phyloP scores from a whole-genome alignment of 2,113 vertebrate species.

The Rhynchomys soricoides region DNA sequence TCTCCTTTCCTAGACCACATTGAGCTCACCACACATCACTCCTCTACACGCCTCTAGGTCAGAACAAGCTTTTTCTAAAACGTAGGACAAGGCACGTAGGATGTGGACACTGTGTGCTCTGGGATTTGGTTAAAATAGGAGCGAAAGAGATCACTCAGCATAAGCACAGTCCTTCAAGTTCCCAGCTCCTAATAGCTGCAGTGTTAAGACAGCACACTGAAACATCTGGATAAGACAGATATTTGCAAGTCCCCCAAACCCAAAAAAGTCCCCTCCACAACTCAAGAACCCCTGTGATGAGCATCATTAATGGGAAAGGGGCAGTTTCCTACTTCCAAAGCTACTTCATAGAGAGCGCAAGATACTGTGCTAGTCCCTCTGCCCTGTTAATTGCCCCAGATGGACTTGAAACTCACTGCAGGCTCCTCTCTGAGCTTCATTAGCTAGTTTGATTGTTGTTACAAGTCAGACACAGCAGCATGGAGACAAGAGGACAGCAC shows the following conservation, averaged over 20 bases:
- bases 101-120: not conserved
- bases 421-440: constrained; percentile 8
- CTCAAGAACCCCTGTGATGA: not conserved
- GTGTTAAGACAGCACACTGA: not conserved
- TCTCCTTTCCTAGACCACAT: not conserved
- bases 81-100: not conserved
- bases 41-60: not conserved
- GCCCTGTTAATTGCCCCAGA: constrained; percentile 15
- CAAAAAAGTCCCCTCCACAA: not conserved
- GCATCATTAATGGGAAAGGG: not conserved
- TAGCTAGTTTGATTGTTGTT: not conserved
- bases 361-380: not conserved
- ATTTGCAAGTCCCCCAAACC: not conserved
- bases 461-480: constrained; percentile 58
- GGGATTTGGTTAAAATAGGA: constrained; percentile 55
- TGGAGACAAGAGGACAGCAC: constrained; percentile 50
- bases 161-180: not conserved
- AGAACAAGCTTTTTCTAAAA: constrained; percentile 41
- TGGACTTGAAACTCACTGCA: constrained; percentile 1
- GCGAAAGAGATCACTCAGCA: not conserved
- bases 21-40: not conserved
- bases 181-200: not conserved
- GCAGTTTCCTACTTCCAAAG: not conserved
- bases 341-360: not conserved
- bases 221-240: not conserved